Evolutionary conservation across 1,140 invertebrate genomes (phyloP).

Genomic region (Euglossa dilemma): DNA sequence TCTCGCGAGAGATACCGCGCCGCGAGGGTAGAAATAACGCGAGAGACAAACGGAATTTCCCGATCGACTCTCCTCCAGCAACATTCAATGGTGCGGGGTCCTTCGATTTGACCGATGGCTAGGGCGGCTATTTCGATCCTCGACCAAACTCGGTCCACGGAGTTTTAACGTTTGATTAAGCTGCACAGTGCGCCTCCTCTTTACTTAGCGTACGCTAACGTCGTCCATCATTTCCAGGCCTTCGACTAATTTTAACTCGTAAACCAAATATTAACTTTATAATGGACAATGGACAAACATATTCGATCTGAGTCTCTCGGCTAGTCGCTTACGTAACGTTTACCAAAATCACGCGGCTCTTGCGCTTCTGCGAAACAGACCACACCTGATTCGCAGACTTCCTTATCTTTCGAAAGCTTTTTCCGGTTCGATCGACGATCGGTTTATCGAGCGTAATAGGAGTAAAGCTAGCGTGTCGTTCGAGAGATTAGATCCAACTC

Average conservation of each 20-base stretch:
- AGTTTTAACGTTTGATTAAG: conserved; percentile 47
- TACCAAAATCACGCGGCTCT: neutral
- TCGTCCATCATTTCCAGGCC: conserved; percentile 60
- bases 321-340: conserved; percentile 29
- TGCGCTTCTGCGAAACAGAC: neutral
- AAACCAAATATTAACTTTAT: conserved; percentile 51
- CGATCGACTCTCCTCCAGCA: neutral
- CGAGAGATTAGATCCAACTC: no score
- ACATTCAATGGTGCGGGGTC: neutral
- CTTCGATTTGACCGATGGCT: conserved; percentile 35
- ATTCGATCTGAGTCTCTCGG: conserved; percentile 2
- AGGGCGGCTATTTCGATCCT: conserved; percentile 24
- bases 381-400: neutral
- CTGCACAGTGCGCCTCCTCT: conserved; percentile 9
- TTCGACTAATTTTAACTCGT: conserved; percentile 61
- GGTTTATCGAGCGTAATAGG: neutral
- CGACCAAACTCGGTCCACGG: neutral
- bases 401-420: neutral
- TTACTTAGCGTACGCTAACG: conserved; percentile 21
- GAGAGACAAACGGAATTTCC: neutral
- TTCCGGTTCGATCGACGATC: neutral
- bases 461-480: neutral
- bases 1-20: no score
- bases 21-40: neutral
- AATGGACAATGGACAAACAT: conserved; percentile 43